Base-by-base conservation (phyloP, 1,140 invertebrate species). In the Lithobius niger region DNA sequence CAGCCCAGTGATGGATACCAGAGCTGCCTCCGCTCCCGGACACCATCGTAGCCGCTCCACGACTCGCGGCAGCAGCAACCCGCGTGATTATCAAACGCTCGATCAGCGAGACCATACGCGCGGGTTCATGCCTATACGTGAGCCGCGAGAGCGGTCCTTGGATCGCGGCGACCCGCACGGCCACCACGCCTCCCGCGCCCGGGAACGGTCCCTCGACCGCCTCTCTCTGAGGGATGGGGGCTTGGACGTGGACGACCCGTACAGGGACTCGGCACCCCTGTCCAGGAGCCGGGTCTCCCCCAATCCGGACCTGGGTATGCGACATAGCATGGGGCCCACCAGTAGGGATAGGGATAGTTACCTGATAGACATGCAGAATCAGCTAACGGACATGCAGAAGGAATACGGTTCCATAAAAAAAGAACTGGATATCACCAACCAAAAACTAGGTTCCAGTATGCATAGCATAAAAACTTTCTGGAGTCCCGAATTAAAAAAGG, bases 391-490 rank as follows among this genome's bases (percentile, higher is more conserved):
- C 69, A 77, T 97, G 56, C 92, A 97, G 67, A 79, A 88, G n/a
- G 94, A 98, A 71, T 81, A 97, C 65, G 86, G 84, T n/a, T 90
- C 89, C 69, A 76, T 97, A 42, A 96, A 97, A 71, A 89, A 94
- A 66, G 95, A 98, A 67, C 78, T 97, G 61, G 93, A 98, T 73
- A 76, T 94, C 59, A 95, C 92, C 56, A 97, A 97, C 73, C 93
- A 97, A 73, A 98, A 98, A 72, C 77, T 99, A 58, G 92, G 91
- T 66, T 97, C 94, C 65, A 93, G 88, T 64, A 98, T 98, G 94
- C 94, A 97, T 73, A 94, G 89, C 71, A 98, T 99, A 68, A 99
- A 99, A 74, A 97, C 94, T 13, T 98, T 99, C 74, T 99, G 96
- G 96, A 96, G 91, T 70, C 96, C 96, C 0, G 96, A 99, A 71